Evolutionary conservation across 2,888 invertebrate genomes (phyloP), one percentile per base, ranked within the genome.

Genomic region (Frankliniella fusca): DNA sequence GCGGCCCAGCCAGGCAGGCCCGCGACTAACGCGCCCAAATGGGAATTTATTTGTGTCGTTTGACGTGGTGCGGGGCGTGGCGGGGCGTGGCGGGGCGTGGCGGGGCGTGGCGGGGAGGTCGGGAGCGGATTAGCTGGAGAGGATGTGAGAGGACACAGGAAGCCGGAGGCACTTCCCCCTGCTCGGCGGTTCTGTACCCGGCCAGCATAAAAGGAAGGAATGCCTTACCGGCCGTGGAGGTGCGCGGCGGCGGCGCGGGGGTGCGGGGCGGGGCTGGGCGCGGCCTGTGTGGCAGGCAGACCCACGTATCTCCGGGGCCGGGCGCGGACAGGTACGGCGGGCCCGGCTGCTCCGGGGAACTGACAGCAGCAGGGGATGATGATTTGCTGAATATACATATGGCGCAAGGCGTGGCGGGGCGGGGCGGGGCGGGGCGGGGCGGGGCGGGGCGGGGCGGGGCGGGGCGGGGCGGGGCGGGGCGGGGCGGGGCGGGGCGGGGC

Each of bases 21-120:
- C 27, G 70, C 70, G 70, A 23, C 70, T 23, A 23, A 76, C 27
- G 70, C 70, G 70, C 27, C 70, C 27, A 76, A 76, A 76, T 76
- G 70, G 70, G 70, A 76, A 76, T 76, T 76, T 76, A 76, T 76
- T 76, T 76, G 70, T 76, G 70, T 76, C 70, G 70, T 76, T 76
- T 76, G 70, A 76, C 70, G 70, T 15, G 54, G 54, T 5, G 54
- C 54, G 54, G 7, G 54, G 54, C 54, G 54, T 54, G 54, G 54
- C 54, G 54, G 5, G 54, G 54, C 54, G 15, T 54, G 54, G 54
- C 54, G 54, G 5, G 54, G 54, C 54, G 15, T 54, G 54, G 54
- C 54, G 54, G 5, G 54, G 54, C 54, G 54, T 54, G 54, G 54
- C 54, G 18, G 54, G 54, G 38, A 38, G 38, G 38, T 38, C 38